phyloP scores from a whole-genome alignment of 2,888 invertebrate genomes.

The Subacronicta megacephala region DNA sequence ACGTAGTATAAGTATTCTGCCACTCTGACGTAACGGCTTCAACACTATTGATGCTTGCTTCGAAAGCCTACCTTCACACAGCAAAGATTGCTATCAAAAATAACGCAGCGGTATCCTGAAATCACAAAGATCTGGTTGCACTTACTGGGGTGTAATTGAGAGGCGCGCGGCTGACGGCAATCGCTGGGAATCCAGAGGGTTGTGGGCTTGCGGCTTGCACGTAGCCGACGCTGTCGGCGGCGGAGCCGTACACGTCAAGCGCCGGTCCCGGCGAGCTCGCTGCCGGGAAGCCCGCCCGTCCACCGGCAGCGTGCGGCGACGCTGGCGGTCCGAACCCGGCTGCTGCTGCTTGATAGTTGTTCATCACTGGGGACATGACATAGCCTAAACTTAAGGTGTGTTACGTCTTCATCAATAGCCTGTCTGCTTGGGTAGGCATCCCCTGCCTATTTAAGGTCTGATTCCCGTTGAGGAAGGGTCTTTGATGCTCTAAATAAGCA shows the following conservation, averaged over 20 bases:
- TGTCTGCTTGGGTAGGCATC: slow-evolving; percentile 35
- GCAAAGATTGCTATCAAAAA: no score
- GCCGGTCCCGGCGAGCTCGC: slow-evolving; percentile 97
- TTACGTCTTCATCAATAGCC: slow-evolving; percentile 20
- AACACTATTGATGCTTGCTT: no score
- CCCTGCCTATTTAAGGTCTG: no score
- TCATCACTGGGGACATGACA: slow-evolving; percentile 94
- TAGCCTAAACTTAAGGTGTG: slow-evolving; percentile 25
- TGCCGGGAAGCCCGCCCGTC: slow-evolving; percentile 95
- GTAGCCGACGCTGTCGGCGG: slow-evolving; percentile 96
- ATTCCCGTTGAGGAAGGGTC: no score
- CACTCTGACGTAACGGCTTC: no score
- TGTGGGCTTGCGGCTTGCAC: slow-evolving; percentile 99
- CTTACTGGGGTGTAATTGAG: slow-evolving; percentile 98
- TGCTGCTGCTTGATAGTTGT: slow-evolving; percentile 97
- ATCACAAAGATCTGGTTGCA: slow-evolving; percentile 20
- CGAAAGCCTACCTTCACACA: no score
- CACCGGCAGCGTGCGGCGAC: slow-evolving; percentile 94
- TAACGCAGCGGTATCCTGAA: not conserved
- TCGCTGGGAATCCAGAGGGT: slow-evolving; percentile 98
- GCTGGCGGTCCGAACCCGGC: slow-evolving; percentile 95
- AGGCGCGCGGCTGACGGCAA: slow-evolving; percentile 97
- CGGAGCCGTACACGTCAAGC: slow-evolving; percentile 98
- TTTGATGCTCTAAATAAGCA: not conserved
- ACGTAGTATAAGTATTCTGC: no score